phyloP scores from a whole-genome alignment of 2,888 invertebrate genomes.

The Rhimphoctona megacephalus region DNA sequence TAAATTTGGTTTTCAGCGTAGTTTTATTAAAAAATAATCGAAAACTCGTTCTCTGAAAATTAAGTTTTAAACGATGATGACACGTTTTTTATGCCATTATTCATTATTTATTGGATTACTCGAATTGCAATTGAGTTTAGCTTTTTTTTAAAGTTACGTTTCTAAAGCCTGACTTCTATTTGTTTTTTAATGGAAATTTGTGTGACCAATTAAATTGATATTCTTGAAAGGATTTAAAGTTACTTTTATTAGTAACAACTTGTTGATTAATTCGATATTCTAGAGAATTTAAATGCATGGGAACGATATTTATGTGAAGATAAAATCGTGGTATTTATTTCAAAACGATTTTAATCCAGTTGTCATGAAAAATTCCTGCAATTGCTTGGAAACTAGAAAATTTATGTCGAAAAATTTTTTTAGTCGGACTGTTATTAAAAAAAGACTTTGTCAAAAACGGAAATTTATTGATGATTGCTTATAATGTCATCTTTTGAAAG shows the following conservation, averaged over 20 bases:
- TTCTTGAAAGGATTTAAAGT: not conserved
- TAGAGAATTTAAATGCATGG: not conserved
- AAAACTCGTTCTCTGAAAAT: not conserved
- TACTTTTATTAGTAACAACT: too few relatives aligned
- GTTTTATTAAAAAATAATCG: not conserved
- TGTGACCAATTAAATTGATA: not conserved
- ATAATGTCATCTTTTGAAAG: constrained; percentile 10
- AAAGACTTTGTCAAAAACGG: not conserved
- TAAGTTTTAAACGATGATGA: not conserved
- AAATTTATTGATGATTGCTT: not conserved
- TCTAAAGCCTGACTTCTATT: not conserved
- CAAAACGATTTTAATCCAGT: not conserved
- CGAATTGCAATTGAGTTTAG: not conserved
- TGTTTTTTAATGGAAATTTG: not conserved
- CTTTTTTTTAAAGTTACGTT: not conserved
- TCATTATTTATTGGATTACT: not conserved
- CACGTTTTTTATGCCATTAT: not conserved
- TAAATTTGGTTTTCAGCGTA: too few relatives aligned
- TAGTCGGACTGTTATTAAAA: not conserved
- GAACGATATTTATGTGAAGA: not conserved
- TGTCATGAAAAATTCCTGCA: too few relatives aligned
- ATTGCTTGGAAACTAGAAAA: too few relatives aligned
- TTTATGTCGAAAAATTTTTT: not conserved
- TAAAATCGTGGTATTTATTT: too few relatives aligned
- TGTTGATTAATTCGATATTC: not conserved